Percentiles rank a stretch among this genome's conserved stretches.
Conservation (phyloP, 2,888 invertebrate genomes). For the Heliconius aoede region DNA sequence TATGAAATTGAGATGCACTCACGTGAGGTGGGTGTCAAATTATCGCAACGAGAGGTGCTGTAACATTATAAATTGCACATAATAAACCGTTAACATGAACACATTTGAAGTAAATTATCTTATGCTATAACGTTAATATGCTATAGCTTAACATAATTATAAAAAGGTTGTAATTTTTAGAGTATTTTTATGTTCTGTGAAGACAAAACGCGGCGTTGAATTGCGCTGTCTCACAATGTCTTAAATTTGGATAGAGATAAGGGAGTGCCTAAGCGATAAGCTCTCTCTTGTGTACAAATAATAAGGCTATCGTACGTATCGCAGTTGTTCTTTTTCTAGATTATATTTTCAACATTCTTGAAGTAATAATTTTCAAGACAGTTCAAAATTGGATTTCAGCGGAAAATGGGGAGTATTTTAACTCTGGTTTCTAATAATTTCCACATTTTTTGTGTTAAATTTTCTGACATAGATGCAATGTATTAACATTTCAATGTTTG, state of each 20-base stretch:
- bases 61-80: conserved; percentile 40
- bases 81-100: conserved; percentile 31
- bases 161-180: background rate
- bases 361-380: too few relatives aligned
- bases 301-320: too few relatives aligned
- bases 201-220: background rate
- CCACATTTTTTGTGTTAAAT: too few relatives aligned
- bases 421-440: too few relatives aligned
- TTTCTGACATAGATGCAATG: too few relatives aligned
- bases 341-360: too few relatives aligned
- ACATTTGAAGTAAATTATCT: conserved; percentile 9
- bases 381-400: too few relatives aligned
- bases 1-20: conserved; percentile 27
- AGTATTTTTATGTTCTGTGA: background rate
- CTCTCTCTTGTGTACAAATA: too few relatives aligned
- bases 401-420: too few relatives aligned
- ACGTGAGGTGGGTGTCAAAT: conserved; percentile 41
- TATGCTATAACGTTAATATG: background rate
- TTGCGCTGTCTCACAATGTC: too few relatives aligned
- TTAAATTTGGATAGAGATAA: background rate
- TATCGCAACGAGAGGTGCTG: conserved; percentile 40
- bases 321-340: too few relatives aligned
- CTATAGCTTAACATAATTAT: background rate
- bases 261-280: too few relatives aligned
- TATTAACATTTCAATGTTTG: background rate